Conservation (phyloP, 2,888 invertebrate genomes). For the Dorcus parallelipipedus region DNA sequence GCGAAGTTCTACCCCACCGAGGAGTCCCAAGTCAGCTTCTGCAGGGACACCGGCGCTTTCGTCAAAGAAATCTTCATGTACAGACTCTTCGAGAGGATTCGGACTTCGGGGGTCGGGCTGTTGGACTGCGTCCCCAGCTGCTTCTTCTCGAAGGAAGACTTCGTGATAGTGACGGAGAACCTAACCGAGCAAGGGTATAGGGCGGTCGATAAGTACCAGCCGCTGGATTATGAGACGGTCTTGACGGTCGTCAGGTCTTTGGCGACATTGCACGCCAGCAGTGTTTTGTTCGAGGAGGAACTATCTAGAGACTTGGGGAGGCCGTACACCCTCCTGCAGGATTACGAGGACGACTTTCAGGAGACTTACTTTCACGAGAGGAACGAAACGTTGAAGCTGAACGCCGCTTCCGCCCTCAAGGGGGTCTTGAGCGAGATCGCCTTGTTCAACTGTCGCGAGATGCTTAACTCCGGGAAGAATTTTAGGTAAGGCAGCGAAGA, state of each 20-base stretch:
- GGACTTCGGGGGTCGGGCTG: background rate
- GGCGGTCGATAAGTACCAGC: constrained; percentile 28
- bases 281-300: constrained; percentile 42
- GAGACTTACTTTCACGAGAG: constrained; percentile 35
- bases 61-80: constrained; percentile 22
- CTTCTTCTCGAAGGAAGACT: constrained; percentile 20
- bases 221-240: constrained; percentile 35
- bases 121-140: constrained; percentile 17
- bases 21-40: constrained; percentile 30
- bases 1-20: constrained; percentile 36
- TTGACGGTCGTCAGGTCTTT: constrained; percentile 35
- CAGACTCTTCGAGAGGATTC: constrained; percentile 10
- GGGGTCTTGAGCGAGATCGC: constrained; percentile 33
- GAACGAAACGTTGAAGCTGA: constrained; percentile 27
- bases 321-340: constrained; percentile 30
- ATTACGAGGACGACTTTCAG: constrained; percentile 36
- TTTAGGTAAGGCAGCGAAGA: constrained; percentile 16
- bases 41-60: constrained; percentile 30
- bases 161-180: constrained; percentile 45
- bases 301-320: constrained; percentile 21
- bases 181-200: constrained; percentile 37
- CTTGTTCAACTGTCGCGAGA: constrained; percentile 32
- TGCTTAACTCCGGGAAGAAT: constrained; percentile 30
- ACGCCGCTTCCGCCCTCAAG: constrained; percentile 33
- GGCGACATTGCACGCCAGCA: constrained; percentile 43